phyloP scores from a whole-genome alignment of 2,113 vertebrate genomes.

The Ceyx cyanopectus region DNA sequence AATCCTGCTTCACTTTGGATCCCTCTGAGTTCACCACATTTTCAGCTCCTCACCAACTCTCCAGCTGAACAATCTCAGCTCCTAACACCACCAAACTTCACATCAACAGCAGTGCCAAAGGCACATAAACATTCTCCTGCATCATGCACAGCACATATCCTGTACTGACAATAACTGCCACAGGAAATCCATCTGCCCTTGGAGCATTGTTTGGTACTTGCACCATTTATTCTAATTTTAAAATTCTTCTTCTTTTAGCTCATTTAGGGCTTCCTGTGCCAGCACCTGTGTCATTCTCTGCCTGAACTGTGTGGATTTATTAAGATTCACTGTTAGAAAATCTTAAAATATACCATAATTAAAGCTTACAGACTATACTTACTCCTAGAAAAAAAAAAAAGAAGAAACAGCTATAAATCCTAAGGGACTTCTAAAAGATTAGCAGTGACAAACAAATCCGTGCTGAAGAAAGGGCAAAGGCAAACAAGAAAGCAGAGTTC shows the following conservation, averaged over 20 bases:
- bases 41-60: not conserved
- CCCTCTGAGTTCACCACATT: not conserved
- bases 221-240: conserved; percentile 56
- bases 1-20: not conserved
- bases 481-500: not conserved
- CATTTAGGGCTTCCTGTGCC: conserved; percentile 41
- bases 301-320: not conserved
- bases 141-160: not conserved
- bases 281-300: conserved; percentile 26
- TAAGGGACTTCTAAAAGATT: not conserved
- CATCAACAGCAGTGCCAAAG: not conserved
- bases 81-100: not conserved
- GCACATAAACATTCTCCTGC: not conserved
- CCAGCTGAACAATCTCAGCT: not conserved
- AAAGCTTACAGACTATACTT: not conserved
- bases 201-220: conserved; percentile 2
- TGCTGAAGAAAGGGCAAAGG: conserved; percentile 20
- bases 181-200: conserved; percentile 38
- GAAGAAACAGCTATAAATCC: not conserved
- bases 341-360: conserved; percentile 43
- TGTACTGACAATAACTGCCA: not conserved
- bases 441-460: not conserved
- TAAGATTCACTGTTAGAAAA: conserved; percentile 21
- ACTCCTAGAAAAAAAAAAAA: not conserved
- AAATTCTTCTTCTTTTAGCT: conserved; percentile 43